A percentile compares a stretch with the other conserved stretches of the same genome.
Conservation (phyloP, 2,797 vertebrate species). For the Centropyge bicolor region DNA sequence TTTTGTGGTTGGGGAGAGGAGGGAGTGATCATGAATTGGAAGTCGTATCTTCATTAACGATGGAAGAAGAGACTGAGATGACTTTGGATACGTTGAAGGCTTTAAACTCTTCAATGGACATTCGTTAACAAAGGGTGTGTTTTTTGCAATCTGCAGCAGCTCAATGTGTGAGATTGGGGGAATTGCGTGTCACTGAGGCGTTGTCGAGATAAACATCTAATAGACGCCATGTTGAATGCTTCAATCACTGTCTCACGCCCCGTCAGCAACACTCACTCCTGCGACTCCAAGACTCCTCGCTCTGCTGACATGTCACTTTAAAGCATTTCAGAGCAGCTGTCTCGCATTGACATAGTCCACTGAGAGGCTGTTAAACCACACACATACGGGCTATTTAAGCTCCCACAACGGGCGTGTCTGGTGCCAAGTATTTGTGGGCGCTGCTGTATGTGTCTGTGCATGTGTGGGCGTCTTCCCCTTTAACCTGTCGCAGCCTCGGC, state of each 20-base stretch:
- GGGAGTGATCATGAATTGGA: slow-evolving; percentile 6
- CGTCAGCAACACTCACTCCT: slow-evolving; percentile 17
- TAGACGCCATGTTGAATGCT: slow-evolving; percentile 34
- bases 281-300: slow-evolving; percentile 23
- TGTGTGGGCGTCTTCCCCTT: slow-evolving; percentile 19
- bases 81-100: neutral
- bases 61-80: neutral
- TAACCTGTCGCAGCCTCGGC: slow-evolving; percentile 41
- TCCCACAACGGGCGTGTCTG: slow-evolving; percentile 45
- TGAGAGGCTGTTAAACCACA: slow-evolving; percentile 55
- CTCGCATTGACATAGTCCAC: slow-evolving; percentile 46
- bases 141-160: slow-evolving; percentile 10
- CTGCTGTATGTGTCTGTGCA: slow-evolving; percentile 37
- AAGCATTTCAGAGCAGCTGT: slow-evolving; percentile 65
- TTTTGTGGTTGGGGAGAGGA: slow-evolving; percentile 27
- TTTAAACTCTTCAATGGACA: neutral
- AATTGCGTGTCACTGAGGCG: slow-evolving; percentile 11
- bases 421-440: slow-evolving; percentile 61
- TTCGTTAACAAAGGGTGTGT: neutral
- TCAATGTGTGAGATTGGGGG: neutral
- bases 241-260: slow-evolving; percentile 48
- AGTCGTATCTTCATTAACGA: slow-evolving; percentile 25
- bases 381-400: slow-evolving; percentile 57
- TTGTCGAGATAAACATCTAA: slow-evolving; percentile 37
- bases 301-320: slow-evolving; percentile 49